phyloP scores from a whole-genome alignment of 2,888 invertebrate species.

The Pasiphila rectangulata region DNA sequence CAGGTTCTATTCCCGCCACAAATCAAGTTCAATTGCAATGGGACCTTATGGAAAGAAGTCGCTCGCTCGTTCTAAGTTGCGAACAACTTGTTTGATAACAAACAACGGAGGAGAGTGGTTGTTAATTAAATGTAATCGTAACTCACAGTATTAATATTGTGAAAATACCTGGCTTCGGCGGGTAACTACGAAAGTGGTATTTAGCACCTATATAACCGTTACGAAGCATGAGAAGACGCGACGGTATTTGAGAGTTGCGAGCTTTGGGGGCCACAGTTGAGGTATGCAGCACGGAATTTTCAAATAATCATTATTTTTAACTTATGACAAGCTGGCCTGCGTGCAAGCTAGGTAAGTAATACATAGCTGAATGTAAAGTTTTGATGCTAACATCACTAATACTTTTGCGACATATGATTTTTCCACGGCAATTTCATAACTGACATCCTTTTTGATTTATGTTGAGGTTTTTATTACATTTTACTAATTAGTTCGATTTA shows the following conservation, averaged over 20 bases:
- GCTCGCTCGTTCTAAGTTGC: too few relatives aligned
- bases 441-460: neutral
- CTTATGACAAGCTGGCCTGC: too few relatives aligned
- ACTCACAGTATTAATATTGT: conserved; percentile 15
- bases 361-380: too few relatives aligned
- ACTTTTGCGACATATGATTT: too few relatives aligned
- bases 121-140: conserved; percentile 11
- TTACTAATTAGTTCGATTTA: neutral
- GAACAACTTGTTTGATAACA: too few relatives aligned
- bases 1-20: too few relatives aligned
- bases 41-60: too few relatives aligned
- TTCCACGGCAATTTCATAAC: neutral
- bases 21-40: too few relatives aligned
- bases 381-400: too few relatives aligned
- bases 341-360: too few relatives aligned
- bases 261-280: conserved; percentile 6
- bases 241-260: conserved; percentile 16
- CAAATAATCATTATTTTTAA: neutral
- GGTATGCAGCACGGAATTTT: conserved; percentile 1
- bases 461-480: neutral
- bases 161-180: conserved; percentile 22
- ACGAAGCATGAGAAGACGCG: conserved; percentile 19
- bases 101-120: too few relatives aligned
- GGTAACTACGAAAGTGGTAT: conserved; percentile 26
- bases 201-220: conserved; percentile 27